Percentiles rank a stretch among this genome's conserved stretches.
phyloP scores from a whole-genome alignment of 2,113 vertebrate species.

The Prolemur simus region DNA sequence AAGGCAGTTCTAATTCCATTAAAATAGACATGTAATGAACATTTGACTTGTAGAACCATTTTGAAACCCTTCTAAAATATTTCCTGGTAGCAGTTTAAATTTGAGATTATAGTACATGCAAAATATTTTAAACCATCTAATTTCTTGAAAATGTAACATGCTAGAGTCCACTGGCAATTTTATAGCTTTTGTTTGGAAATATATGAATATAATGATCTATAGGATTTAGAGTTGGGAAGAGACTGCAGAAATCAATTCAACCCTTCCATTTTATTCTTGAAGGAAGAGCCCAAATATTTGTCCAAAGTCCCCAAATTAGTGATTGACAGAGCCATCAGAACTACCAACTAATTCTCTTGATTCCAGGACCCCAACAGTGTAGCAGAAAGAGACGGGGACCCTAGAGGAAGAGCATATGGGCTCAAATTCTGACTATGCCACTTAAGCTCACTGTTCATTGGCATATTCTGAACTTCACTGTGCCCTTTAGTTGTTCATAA shows the following conservation, averaged over 20 bases:
- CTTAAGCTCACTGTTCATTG: not conserved
- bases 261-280: conserved; percentile 36
- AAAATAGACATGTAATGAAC: not conserved
- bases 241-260: conserved; percentile 33
- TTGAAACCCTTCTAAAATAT: conserved; percentile 55
- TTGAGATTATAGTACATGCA: not conserved
- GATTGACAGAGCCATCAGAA: not conserved
- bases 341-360: not conserved
- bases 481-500: too few relatives aligned
- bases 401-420: not conserved
- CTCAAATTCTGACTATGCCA: not conserved
- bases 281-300: conserved; percentile 19
- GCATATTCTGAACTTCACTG: accelerated
- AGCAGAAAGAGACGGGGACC: not conserved
- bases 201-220: not conserved
- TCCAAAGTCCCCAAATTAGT: conserved; percentile 3
- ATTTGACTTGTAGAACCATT: conserved; percentile 13
- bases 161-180: not conserved
- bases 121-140: conserved; percentile 4
- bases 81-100: conserved; percentile 47
- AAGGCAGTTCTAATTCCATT: not conserved
- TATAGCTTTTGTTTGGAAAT: not conserved
- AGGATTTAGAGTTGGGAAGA: conserved; percentile 19
- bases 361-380: not conserved
- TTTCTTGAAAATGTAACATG: not conserved